These are phyloP conservation scores for Drosophila mauritiana DNA, from an alignment of 1,140 invertebrate species.

Conservation along the genomic window DNA sequence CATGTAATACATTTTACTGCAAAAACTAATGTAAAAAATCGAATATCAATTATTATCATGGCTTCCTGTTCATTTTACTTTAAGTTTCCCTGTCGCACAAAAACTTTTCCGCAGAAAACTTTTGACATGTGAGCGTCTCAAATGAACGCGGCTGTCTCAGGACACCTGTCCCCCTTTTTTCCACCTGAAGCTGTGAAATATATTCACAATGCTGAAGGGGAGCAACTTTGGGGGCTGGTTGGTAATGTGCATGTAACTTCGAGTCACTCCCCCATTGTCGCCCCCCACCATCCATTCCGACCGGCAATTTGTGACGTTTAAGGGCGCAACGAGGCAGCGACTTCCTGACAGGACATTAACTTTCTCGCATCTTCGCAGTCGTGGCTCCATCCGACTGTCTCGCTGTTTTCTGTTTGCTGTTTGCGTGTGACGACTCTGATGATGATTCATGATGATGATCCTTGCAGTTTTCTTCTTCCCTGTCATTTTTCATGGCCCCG, in stretches of 20 bases:
- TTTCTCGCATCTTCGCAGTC: constrained; percentile 56
- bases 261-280: not conserved
- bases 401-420: constrained; percentile 28
- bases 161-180: constrained; percentile 22
- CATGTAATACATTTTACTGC: constrained; percentile 26
- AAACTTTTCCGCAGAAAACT: constrained; percentile 25
- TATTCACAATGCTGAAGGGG: constrained; percentile 18
- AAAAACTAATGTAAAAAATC: constrained; percentile 4
- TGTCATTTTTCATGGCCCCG: constrained; percentile 73
- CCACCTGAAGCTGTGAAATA: constrained; percentile 31
- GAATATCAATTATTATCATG: not conserved
- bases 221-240: constrained; percentile 33
- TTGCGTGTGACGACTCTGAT: constrained; percentile 65
- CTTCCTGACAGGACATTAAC: constrained; percentile 82
- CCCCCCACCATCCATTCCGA: constrained; percentile 6
- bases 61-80: not conserved
- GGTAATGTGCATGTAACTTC: constrained; percentile 68
- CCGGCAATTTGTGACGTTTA: constrained; percentile 79
- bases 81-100: constrained; percentile 1
- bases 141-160: constrained; percentile 41
- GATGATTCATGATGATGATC: constrained; percentile 83
- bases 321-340: constrained; percentile 75
- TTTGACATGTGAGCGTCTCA: constrained; percentile 55
- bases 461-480: constrained; percentile 61
- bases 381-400: constrained; percentile 39